Percentiles rank a stretch among this genome's conserved stretches.
These are phyloP conservation scores for Brachymystax lenok DNA, from an alignment of 2,797 vertebrate species.

Conservation along the genomic window DNA sequence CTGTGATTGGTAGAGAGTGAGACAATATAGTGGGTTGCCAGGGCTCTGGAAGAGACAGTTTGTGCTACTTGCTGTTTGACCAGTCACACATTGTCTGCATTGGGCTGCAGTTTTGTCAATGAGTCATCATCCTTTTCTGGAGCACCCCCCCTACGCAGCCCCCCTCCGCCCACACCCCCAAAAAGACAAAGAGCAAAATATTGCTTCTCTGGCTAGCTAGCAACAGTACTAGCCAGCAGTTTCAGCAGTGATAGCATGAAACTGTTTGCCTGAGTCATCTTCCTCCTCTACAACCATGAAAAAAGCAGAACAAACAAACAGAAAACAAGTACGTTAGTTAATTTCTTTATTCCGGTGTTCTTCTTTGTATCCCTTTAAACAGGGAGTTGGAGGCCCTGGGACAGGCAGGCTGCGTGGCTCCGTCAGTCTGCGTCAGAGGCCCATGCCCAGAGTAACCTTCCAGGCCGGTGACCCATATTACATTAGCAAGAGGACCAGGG, in stretches of 20 bases:
- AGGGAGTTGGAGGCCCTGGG: conserved; percentile 82
- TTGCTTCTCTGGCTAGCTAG: conserved; percentile 24
- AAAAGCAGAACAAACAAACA: conserved; percentile 16
- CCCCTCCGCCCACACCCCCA: conserved; percentile 16
- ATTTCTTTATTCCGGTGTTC: conserved; percentile 59
- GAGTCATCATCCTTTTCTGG: conserved; percentile 42
- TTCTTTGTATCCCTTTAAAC: conserved; percentile 75
- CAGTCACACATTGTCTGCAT: conserved; percentile 40
- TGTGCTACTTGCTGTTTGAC: conserved; percentile 34
- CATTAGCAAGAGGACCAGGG: conserved; percentile 97
- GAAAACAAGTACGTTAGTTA: conserved; percentile 58
- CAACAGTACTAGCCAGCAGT: conserved; percentile 10
- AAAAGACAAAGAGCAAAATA: conserved; percentile 22
- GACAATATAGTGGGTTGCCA: conserved; percentile 40
- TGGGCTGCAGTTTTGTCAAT: conserved; percentile 39
- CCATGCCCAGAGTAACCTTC: conserved; percentile 94
- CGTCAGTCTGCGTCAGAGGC: conserved; percentile 94
- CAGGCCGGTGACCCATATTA: conserved; percentile 99
- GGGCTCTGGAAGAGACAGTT: conserved; percentile 41
- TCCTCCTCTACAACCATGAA: conserved; percentile 35
- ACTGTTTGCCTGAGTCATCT: conserved; percentile 40
- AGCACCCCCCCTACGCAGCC: conserved; percentile 30
- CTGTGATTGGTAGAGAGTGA: conserved; percentile 35
- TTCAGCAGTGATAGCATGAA: conserved; percentile 20
- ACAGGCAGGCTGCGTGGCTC: conserved; percentile 87